Base-by-base conservation (phyloP, 2,888 invertebrate species). In the Xylota sylvarum region DNA sequence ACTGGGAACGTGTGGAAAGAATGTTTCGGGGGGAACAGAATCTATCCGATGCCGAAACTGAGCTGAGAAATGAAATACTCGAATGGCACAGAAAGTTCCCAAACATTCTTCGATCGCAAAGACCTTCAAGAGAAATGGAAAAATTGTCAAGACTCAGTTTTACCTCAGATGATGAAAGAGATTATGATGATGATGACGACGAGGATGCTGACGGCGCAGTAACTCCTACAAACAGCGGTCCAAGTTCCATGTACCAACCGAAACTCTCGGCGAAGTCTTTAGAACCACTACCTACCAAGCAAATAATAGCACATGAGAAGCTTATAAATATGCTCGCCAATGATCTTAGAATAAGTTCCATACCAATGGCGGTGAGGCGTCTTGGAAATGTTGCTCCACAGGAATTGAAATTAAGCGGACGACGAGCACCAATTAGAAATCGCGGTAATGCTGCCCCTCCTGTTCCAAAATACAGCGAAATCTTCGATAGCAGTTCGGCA, bases 61-160 rank as follows among this genome's bases (percentile, higher is more conserved):
- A 92, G 32, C 83, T 92, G 9, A 89, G 90, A 0, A 89, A 90
- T 27, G 93, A 93, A 88, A 91, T 93, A 46, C 88, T 89, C 12
- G 92, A 92, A 65, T 93, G 93, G 93, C 92, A 91, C 56, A 89
- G 83, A 0, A 91, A 91, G 76, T 93, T 92, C 70, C 92, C 93
- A 1, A 88, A 88, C 6, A 48, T 91, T 52, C 55, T 91, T 9
- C 69, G 69, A 5, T 48, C 80, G 2, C 40, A 77, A 27, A 78
- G 60, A 46, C 50, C 72, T n/a, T 58, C 88, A 2, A 6, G 79
- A 0, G 88, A 67, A 27, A 88, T 91, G 2, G 89, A 90, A 37
- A 89, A 90, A 0, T 88, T 91, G 19, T 91, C 91, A 10, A 90
- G 90, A 88, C 89, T 91, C 0, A 91, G 90, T 32, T 89, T 91